Percentiles rank a stretch among this genome's conserved stretches.
These are phyloP conservation scores for Epinephelus cyanopodus DNA, from an alignment of 2,113 vertebrate genomes.

Conservation along the genomic window DNA sequence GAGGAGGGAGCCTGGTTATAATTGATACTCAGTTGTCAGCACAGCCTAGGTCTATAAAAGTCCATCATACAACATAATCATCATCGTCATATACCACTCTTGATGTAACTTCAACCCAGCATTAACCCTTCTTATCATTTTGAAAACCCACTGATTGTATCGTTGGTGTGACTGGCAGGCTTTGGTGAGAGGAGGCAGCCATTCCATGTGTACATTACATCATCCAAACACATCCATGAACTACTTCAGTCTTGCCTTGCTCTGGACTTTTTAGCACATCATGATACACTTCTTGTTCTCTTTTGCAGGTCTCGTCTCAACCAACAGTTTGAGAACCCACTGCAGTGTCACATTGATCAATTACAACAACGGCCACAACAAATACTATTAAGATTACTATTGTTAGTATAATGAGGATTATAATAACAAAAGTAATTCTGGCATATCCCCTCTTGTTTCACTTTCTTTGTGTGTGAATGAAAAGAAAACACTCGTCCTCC, in stretches of 20 bases:
- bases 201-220: constrained; percentile 41
- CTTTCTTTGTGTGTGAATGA: constrained; percentile 6
- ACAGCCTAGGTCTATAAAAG: not conserved
- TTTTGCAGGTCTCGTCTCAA: not conserved
- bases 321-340: constrained; percentile 27
- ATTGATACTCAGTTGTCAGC: not conserved
- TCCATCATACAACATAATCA: not conserved
- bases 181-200: constrained; percentile 45
- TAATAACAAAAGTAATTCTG: constrained; percentile 32
- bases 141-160: constrained; percentile 17
- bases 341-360: constrained; percentile 34
- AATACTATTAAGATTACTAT: constrained; percentile 11
- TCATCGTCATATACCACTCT: not conserved
- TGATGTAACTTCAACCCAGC: not conserved
- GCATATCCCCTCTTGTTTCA: constrained; percentile 4
- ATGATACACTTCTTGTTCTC: not conserved
- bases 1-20: not conserved
- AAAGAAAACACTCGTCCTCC: constrained; percentile 21
- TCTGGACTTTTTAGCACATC: constrained; percentile 5
- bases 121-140: constrained; percentile 2
- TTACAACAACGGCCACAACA: constrained; percentile 37
- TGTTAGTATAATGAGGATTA: constrained; percentile 37
- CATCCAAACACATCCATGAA: not conserved
- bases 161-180: constrained; percentile 41
- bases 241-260: not conserved